phyloP scores from a whole-genome alignment of 2,888 invertebrate genomes.

The Sabatieria punctata region DNA sequence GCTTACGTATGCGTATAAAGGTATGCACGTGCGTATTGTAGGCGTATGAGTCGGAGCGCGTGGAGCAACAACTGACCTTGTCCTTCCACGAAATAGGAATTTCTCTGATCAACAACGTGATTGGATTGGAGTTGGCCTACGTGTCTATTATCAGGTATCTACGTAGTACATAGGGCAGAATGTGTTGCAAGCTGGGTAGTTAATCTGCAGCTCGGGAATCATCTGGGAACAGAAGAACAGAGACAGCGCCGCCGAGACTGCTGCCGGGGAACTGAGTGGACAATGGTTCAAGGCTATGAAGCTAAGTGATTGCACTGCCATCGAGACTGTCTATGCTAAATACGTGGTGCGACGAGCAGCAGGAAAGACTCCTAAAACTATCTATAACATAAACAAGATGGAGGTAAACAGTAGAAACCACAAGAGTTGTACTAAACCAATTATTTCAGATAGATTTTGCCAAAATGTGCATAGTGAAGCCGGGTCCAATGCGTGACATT shows the following conservation, averaged over 20 bases:
- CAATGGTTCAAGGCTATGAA: conserved; percentile 63
- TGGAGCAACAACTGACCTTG: conserved; percentile 55
- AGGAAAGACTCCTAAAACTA: conserved; percentile 39
- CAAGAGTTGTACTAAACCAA: too few species aligned
- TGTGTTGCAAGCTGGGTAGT: too few species aligned
- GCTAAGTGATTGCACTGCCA: conserved; percentile 45
- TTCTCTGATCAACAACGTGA: conserved; percentile 69
- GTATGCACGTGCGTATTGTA: too few species aligned
- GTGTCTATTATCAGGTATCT: conserved; percentile 27
- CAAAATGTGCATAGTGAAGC: conserved; percentile 38
- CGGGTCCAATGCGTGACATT: conserved; percentile 12
- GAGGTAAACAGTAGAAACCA: too few species aligned
- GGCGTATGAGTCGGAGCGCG: conserved; percentile 53
- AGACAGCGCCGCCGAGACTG: too few species aligned
- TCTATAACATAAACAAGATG: conserved; percentile 41
- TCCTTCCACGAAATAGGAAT: conserved; percentile 77
- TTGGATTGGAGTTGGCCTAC: conserved; percentile 32
- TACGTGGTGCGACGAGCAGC: conserved; percentile 45
- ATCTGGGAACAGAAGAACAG: conserved; percentile 73
- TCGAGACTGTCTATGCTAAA: conserved; percentile 63
- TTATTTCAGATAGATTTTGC: conserved; percentile 67
- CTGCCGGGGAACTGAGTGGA: too few species aligned
- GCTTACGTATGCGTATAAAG: too few species aligned
- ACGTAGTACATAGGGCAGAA: too few species aligned
- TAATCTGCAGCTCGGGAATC: conserved; percentile 71